phyloP scores from a whole-genome alignment of 1,140 invertebrate species.

The Bombus difficillimus region DNA sequence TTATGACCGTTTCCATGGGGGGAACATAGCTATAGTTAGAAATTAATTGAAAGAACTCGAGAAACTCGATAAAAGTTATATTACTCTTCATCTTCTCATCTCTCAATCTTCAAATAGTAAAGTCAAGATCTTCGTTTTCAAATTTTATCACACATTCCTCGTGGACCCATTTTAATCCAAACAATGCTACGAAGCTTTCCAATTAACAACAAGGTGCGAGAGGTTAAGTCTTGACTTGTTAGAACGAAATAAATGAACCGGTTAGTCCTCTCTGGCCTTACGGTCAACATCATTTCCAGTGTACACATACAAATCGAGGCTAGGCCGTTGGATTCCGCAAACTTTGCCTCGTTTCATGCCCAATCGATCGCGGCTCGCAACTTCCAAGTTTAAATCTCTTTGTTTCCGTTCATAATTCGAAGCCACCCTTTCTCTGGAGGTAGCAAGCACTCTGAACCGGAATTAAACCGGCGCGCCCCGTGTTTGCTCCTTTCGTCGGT shows the following conservation, averaged over 20 bases:
- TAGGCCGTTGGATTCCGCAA: constrained; percentile 60
- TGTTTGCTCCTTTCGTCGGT: constrained; percentile 61
- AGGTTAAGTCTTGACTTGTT: constrained; percentile 37
- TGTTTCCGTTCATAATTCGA: constrained; percentile 73
- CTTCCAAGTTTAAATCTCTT: constrained; percentile 73
- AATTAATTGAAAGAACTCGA: background rate
- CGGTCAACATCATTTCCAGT: constrained; percentile 75
- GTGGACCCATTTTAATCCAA: background rate
- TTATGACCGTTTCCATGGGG: no score
- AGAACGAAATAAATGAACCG: constrained; percentile 31
- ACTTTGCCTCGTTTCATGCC: constrained; percentile 74
- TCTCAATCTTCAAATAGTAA: background rate
- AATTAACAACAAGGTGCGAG: background rate
- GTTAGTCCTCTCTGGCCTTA: constrained; percentile 50
- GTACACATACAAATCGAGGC: constrained; percentile 71
- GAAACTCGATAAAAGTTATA: background rate
- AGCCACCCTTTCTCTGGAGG: constrained; percentile 64
- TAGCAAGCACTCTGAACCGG: constrained; percentile 57
- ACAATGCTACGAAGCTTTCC: background rate
- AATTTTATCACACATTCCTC: background rate
- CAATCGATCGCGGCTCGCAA: constrained; percentile 70
- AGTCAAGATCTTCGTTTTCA: background rate
- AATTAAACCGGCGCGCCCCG: constrained; percentile 62
- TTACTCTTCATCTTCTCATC: background rate
- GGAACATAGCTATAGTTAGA: background rate